Conservation (phyloP, 2,113 vertebrate genomes). For the Macaca fascicularis region T2T-MFA8v1.1 NC_088377.1:100154501-100155000, state of each 20-base stretch:
- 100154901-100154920: not conserved
- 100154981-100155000: not conserved
- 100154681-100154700: not conserved
- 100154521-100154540: slow-evolving; percentile 38
- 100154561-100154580: slow-evolving; percentile 3
- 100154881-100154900: not conserved
- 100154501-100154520: not conserved
- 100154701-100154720: not conserved
- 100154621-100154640: not conserved
- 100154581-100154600: not conserved
- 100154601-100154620: not conserved
- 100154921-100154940: not conserved
- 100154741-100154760: not conserved
- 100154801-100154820: not conserved
- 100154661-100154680: not conserved
- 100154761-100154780: not conserved
- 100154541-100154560: not conserved
- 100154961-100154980: not conserved
- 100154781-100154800: not conserved
- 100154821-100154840: not conserved
- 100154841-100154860: not conserved
- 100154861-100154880: not conserved
- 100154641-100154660: slow-evolving; percentile 18
- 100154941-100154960: not conserved
- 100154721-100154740: not conserved